Conservation (phyloP, 2,888 invertebrate species). For the Chromoteleia sp. region DNA sequence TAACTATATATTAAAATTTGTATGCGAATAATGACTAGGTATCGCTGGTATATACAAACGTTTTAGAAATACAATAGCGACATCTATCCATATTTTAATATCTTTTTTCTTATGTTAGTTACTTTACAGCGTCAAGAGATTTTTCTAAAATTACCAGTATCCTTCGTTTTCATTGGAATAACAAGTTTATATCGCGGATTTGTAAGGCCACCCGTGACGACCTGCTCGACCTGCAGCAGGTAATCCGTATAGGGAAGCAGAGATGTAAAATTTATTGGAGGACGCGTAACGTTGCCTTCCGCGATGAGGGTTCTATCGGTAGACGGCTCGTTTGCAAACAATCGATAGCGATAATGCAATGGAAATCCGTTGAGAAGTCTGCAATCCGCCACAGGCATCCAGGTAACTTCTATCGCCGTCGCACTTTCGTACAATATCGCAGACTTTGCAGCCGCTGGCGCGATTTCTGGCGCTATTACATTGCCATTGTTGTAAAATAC, state of each 20-base stretch:
- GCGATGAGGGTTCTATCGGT: conserved; percentile 65
- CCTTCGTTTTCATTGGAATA: conserved; percentile 64
- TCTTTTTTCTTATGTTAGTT: not conserved
- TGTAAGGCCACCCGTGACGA: conserved; percentile 69
- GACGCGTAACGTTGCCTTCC: conserved; percentile 70
- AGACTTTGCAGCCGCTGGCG: conserved; percentile 68
- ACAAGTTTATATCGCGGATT: conserved; percentile 66
- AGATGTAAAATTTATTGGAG: conserved; percentile 70
- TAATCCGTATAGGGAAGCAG: conserved; percentile 70
- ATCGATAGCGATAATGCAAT: conserved; percentile 72
- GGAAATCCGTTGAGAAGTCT: conserved; percentile 73
- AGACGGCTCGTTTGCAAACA: conserved; percentile 71
- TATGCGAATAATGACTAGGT: not conserved
- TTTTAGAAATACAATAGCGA: not conserved
- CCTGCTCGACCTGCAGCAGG: conserved; percentile 69
- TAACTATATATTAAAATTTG: too few relatives aligned
- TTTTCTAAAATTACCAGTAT: conserved; percentile 49
- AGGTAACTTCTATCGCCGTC: conserved; percentile 70
- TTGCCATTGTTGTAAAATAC: conserved; percentile 67
- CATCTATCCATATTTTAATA: not conserved
- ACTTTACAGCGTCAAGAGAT: too few relatives aligned
- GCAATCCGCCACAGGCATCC: conserved; percentile 72
- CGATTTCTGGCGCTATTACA: conserved; percentile 70
- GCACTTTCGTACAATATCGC: conserved; percentile 69
- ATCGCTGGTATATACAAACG: not conserved